Conservation (phyloP, 2,797 vertebrate species). For the Selene dorsalis region DNA sequence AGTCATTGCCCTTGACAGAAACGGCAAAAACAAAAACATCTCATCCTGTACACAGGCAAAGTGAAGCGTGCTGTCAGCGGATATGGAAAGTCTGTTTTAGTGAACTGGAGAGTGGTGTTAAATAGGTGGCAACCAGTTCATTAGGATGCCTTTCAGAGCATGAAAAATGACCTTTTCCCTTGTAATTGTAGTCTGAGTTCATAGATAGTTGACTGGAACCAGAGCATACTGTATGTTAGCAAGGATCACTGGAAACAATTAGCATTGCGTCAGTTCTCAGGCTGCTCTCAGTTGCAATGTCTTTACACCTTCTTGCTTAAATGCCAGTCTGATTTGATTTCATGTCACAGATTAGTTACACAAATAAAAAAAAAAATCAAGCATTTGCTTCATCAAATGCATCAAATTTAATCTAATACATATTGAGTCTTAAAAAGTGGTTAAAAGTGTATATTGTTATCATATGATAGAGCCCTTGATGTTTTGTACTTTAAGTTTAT, state of each 20-base stretch:
- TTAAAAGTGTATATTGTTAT: too few species aligned
- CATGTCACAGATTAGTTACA: constrained; percentile 52
- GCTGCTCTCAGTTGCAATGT: constrained; percentile 62
- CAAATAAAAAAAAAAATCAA: constrained; percentile 43
- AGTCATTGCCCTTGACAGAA: constrained; percentile 71
- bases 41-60: constrained; percentile 61
- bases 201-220: constrained; percentile 82
- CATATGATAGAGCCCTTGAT: background rate
- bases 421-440: background rate
- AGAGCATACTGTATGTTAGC: constrained; percentile 77
- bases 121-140: constrained; percentile 83
- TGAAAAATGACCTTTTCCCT: constrained; percentile 86
- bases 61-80: constrained; percentile 66
- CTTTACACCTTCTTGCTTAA: constrained; percentile 67
- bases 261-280: constrained; percentile 66
- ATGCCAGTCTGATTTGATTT: constrained; percentile 66
- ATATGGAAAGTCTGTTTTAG: constrained; percentile 74
- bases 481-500: background rate
- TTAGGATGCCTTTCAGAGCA: constrained; percentile 84
- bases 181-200: constrained; percentile 82
- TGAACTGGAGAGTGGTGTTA: constrained; percentile 74
- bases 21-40: constrained; percentile 71
- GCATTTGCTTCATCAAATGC: constrained; percentile 41
- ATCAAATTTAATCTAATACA: constrained; percentile 44
- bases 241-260: constrained; percentile 86